Conservation (phyloP, 2,113 vertebrate species). For the Megatriorchis doriae region DNA sequence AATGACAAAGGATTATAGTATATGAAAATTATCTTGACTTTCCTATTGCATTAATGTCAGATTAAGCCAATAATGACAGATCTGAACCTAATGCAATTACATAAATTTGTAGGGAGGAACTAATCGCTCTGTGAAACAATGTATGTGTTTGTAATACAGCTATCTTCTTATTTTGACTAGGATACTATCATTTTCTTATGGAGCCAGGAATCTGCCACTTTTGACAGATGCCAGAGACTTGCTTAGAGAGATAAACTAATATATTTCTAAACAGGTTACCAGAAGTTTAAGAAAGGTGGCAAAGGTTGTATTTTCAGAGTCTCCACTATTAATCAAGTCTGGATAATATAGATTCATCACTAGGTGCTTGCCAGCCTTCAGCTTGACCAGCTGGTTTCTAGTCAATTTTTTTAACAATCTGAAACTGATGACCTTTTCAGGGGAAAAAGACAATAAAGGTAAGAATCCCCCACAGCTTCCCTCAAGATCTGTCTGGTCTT, state of each 20-base stretch:
- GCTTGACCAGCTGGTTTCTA: not conserved
- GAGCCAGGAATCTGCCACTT: not conserved
- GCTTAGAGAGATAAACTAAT: not conserved
- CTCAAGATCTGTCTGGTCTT: not conserved
- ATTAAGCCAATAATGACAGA: not conserved
- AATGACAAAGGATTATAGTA: not conserved
- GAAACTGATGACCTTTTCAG: not conserved
- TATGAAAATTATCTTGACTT: not conserved
- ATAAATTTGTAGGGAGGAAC: not conserved
- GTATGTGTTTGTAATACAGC: not conserved
- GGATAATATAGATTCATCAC: not conserved
- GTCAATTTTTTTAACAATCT: not conserved
- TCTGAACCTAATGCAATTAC: not conserved
- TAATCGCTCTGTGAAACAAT: not conserved
- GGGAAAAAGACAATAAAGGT: fast-evolving
- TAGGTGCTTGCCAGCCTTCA: not conserved
- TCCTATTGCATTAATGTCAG: not conserved
- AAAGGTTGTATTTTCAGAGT: not conserved
- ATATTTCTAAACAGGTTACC: not conserved
- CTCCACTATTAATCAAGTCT: not conserved
- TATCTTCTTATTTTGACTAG: not conserved
- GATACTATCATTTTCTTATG: not conserved
- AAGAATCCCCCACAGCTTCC: not conserved
- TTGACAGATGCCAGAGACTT: not conserved
- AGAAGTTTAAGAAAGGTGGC: not conserved